phyloP scores from a whole-genome alignment of 2,113 vertebrate species.

The Formicarius rufipectus region DNA sequence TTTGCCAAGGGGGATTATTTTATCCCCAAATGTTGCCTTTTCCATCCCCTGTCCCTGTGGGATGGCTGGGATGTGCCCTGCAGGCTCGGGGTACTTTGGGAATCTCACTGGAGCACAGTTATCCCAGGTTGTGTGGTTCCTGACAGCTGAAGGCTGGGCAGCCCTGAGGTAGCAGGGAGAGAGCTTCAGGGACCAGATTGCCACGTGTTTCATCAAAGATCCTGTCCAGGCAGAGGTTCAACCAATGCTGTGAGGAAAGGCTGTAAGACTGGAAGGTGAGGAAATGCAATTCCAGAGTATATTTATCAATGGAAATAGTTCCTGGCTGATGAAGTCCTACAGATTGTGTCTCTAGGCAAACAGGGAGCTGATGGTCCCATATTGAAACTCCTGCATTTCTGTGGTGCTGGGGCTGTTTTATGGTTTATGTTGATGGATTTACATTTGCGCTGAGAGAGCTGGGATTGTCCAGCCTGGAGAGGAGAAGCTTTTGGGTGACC shows the following conservation, averaged over 20 bases:
- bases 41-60: background rate
- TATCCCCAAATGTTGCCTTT: background rate
- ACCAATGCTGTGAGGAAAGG: background rate
- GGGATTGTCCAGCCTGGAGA: background rate
- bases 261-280: background rate
- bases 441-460: background rate
- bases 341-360: background rate
- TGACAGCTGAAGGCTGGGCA: accelerated
- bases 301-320: background rate
- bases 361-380: accelerated
- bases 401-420: background rate
- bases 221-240: background rate
- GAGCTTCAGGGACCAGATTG: background rate
- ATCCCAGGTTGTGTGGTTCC: background rate
- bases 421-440: background rate
- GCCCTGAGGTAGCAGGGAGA: too few relatives aligned
- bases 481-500: background rate
- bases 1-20: background rate
- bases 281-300: background rate
- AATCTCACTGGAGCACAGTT: background rate
- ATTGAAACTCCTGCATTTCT: background rate
- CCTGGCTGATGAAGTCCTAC: background rate
- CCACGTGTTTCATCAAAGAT: background rate
- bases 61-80: background rate
- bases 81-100: background rate